Evolutionary conservation across 1,140 invertebrate species (phyloP).

Genomic region (Drosophila pachea): DNA sequence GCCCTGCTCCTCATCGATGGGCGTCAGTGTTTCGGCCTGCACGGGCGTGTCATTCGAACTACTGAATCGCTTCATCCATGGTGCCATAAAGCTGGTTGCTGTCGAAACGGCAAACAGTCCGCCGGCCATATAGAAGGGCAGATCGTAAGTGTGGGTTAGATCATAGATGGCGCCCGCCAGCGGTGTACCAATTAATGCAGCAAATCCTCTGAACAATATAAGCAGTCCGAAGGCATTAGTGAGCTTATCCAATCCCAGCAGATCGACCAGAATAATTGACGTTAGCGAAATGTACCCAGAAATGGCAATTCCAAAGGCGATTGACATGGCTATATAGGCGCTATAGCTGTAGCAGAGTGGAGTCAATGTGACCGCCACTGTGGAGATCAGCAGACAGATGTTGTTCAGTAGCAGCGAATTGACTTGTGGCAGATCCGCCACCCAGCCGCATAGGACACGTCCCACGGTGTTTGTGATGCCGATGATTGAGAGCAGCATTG

Average conservation of each 20-base stretch:
- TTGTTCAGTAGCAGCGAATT: slow-evolving; percentile 96
- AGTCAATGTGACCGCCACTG: slow-evolving; percentile 89
- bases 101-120: slow-evolving; percentile 92
- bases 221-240: slow-evolving; percentile 98
- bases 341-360: slow-evolving; percentile 90
- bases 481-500: slow-evolving; percentile 95
- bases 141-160: slow-evolving; percentile 89
- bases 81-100: slow-evolving; percentile 90
- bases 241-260: slow-evolving; percentile 95
- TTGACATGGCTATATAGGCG: slow-evolving; percentile 89
- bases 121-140: slow-evolving; percentile 95
- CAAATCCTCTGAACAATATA: slow-evolving; percentile 95
- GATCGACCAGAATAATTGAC: slow-evolving; percentile 97
- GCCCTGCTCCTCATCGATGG: slow-evolving; percentile 89
- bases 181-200: slow-evolving; percentile 91
- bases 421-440: slow-evolving; percentile 91
- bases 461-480: slow-evolving; percentile 96
- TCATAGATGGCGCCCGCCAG: slow-evolving; percentile 93
- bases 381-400: slow-evolving; percentile 93
- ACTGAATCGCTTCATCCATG: slow-evolving; percentile 84
- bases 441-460: slow-evolving; percentile 91
- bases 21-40: slow-evolving; percentile 86
- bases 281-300: slow-evolving; percentile 98
- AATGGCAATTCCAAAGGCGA: slow-evolving; percentile 96
- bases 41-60: slow-evolving; percentile 80